A percentile compares a stretch with the other conserved stretches of the same genome.
Conservation (phyloP, 2,888 invertebrate genomes). For the Pardosa pseudoannulata region DNA sequence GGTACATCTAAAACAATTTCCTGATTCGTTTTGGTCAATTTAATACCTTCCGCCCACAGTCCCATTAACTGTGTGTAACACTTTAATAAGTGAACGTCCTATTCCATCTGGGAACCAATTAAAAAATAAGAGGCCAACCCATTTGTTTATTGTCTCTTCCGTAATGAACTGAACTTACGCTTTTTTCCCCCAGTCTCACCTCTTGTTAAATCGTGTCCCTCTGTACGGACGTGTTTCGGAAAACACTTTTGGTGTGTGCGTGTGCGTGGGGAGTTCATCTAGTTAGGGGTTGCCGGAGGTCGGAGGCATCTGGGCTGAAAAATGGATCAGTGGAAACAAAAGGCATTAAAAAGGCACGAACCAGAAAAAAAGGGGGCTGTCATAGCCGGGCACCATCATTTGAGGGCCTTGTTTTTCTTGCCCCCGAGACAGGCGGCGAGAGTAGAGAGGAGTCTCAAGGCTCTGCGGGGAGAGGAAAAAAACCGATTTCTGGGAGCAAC, state of each 20-base stretch:
- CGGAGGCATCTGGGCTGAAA: background rate
- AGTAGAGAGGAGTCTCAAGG: background rate
- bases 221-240: background rate
- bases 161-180: too few relatives aligned
- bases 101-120: too few relatives aligned
- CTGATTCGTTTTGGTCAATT: too few relatives aligned
- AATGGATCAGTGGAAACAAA: conserved; percentile 2
- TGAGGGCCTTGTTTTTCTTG: background rate
- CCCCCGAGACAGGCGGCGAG: background rate
- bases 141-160: too few relatives aligned
- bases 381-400: background rate
- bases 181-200: too few relatives aligned
- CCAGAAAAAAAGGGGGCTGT: background rate
- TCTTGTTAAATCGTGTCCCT: background rate
- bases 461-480: background rate
- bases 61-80: too few relatives aligned
- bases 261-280: background rate
- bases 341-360: conserved; percentile 10
- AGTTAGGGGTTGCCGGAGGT: background rate
- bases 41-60: too few relatives aligned
- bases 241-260: background rate
- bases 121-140: too few relatives aligned
- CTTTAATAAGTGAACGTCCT: too few relatives aligned
- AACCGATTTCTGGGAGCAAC: conserved; percentile 13
- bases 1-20: too few relatives aligned